Evolutionary conservation across 2,888 invertebrate genomes (phyloP).

Genomic region (Tenthredo amoena): DNA sequence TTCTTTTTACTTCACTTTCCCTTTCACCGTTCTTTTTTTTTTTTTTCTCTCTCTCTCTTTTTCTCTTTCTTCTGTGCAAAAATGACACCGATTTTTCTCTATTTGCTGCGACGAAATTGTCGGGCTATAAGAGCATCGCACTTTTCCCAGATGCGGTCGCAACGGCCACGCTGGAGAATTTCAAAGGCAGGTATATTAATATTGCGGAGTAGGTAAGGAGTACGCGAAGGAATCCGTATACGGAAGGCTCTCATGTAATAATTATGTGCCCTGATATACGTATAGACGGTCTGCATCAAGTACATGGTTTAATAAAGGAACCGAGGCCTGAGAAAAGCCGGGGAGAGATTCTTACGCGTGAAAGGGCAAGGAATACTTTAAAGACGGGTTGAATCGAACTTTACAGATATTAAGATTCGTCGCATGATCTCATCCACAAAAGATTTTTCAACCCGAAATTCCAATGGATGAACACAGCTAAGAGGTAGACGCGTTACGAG

Average conservation of each 20-base stretch:
- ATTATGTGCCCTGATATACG: constrained; percentile 47
- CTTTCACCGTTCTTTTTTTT: neutral
- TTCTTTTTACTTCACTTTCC: constrained; percentile 9
- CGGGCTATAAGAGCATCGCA: neutral
- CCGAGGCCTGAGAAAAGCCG: constrained; percentile 1
- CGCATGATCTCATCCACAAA: neutral
- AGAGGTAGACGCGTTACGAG: neutral
- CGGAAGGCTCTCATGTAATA: constrained; percentile 26
- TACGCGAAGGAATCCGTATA: constrained; percentile 38
- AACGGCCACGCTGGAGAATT: constrained; percentile 14
- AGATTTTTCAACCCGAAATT: constrained; percentile 12
- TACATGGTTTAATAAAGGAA: constrained; percentile 40
- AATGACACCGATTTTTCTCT: constrained; percentile 32
- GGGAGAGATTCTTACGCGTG: neutral
- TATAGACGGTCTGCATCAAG: constrained; percentile 7
- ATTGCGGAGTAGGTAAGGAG: constrained; percentile 23
- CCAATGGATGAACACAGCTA: neutral
- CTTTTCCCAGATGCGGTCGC: constrained; percentile 25
- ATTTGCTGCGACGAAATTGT: constrained; percentile 1
- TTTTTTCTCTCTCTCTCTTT: neutral
- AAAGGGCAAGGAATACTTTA: constrained; percentile 21
- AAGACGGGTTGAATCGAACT: constrained; percentile 29
- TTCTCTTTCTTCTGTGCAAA: neutral
- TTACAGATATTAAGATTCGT: constrained; percentile 5
- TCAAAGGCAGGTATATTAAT: constrained; percentile 49